Evolutionary conservation across 2,797 vertebrate genomes (phyloP).

Genomic region (Danio kyathit): DNA sequence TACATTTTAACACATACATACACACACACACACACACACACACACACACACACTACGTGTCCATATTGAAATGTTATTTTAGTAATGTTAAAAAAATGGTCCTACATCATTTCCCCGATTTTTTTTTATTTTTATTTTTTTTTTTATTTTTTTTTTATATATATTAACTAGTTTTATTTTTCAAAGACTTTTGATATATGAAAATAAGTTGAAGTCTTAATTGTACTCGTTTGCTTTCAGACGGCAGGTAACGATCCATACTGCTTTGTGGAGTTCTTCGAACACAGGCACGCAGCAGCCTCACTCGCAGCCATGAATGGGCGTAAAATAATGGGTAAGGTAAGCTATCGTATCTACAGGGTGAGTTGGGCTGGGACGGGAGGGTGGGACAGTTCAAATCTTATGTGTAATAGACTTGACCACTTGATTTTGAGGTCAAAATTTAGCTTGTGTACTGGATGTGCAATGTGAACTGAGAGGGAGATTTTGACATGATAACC

Average conservation of each 20-base stretch:
- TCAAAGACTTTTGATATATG: too few relatives aligned
- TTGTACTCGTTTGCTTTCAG: constrained; percentile 71
- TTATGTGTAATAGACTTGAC: not conserved
- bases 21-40: too few relatives aligned
- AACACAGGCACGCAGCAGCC: constrained; percentile 96
- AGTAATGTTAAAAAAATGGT: too few relatives aligned
- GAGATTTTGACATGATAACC: constrained; percentile 12
- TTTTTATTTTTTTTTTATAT: too few relatives aligned
- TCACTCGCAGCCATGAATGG: constrained; percentile 98
- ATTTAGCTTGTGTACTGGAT: not conserved
- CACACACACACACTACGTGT: too few relatives aligned
- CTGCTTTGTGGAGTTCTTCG: constrained; percentile 98
- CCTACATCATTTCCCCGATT: too few relatives aligned
- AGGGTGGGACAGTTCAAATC: constrained; percentile 40
- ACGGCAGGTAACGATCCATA: constrained; percentile 97
- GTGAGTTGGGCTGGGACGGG: constrained; percentile 67
- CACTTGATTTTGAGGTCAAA: not conserved
- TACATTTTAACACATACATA: too few relatives aligned
- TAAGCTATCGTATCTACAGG: constrained; percentile 81
- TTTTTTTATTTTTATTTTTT: too few relatives aligned
- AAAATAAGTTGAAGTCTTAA: too few relatives aligned
- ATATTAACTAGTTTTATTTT: too few relatives aligned
- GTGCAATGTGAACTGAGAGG: constrained; percentile 23
- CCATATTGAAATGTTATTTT: too few relatives aligned
- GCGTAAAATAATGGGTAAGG: constrained; percentile 99